phyloP scores from a whole-genome alignment of 2,888 invertebrate genomes.

The Cheilosia pagana region DNA sequence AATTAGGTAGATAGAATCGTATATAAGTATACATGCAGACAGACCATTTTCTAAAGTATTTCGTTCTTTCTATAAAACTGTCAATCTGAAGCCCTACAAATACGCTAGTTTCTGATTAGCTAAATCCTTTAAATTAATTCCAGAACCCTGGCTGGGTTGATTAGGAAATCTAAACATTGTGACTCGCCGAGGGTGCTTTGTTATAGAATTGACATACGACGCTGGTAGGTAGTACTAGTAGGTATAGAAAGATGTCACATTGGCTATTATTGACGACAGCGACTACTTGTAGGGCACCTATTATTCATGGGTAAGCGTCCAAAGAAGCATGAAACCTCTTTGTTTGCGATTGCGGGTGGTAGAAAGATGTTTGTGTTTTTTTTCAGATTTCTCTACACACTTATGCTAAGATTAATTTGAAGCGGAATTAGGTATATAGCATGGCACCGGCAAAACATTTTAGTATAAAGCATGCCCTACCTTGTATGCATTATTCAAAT shows the following conservation, averaged over 20 bases:
- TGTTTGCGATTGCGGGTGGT: slow-evolving; percentile 2
- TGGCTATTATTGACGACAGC: slow-evolving; percentile 20
- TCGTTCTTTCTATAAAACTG: slow-evolving; percentile 52
- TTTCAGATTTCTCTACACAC: not conserved
- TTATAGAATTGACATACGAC: slow-evolving; percentile 40
- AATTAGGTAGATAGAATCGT: slow-evolving; percentile 5
- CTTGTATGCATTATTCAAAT: too few relatives aligned
- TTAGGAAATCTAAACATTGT: slow-evolving; percentile 73
- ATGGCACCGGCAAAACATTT: not conserved
- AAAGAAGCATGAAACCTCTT: slow-evolving; percentile 25
- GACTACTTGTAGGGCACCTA: slow-evolving; percentile 38
- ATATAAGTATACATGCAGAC: not conserved
- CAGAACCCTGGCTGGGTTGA: slow-evolving; percentile 66
- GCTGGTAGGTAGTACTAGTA: slow-evolving; percentile 12
- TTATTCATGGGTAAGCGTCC: slow-evolving; percentile 13
- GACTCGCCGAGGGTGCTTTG: slow-evolving; percentile 49
- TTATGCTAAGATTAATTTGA: not conserved
- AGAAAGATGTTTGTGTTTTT: not conserved
- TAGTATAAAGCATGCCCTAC: too few relatives aligned
- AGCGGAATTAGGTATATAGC: not conserved
- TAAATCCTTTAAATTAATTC: slow-evolving; percentile 73
- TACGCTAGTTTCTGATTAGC: slow-evolving; percentile 71
- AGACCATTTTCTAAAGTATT: slow-evolving; percentile 39
- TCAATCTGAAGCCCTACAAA: slow-evolving; percentile 72
- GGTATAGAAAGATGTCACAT: slow-evolving; percentile 13